phyloP scores from a whole-genome alignment of 2,797 vertebrate genomes.

The Phoxinus dragarum region DNA sequence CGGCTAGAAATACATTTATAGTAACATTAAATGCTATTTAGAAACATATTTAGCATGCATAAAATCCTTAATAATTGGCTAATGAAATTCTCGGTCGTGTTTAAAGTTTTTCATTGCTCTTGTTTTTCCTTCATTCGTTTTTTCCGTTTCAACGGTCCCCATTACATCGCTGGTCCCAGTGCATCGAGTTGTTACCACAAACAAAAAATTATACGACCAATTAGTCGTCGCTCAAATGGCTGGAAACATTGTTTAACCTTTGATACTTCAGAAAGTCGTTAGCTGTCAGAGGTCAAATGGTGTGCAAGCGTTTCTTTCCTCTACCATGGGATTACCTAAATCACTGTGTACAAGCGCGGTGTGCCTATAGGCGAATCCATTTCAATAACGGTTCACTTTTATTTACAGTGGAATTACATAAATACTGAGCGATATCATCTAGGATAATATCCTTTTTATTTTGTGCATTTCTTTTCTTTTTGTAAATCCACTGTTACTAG shows the following conservation, averaged over 20 bases:
- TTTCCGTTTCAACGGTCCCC: background rate
- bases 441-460: background rate
- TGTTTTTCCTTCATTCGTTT: background rate
- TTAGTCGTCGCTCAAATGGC: conserved; percentile 73
- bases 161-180: background rate
- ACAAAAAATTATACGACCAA: conserved; percentile 63
- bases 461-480: background rate
- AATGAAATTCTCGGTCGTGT: background rate
- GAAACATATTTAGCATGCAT: background rate
- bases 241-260: conserved; percentile 84
- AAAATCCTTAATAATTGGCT: background rate
- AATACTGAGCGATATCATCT: background rate
- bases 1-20: background rate
- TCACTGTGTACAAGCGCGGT: conserved; percentile 36
- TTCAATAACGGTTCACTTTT: background rate
- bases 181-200: conserved; percentile 44
- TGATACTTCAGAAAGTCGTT: conserved; percentile 79
- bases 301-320: conserved; percentile 62
- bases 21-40: background rate
- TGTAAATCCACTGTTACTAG: background rate
- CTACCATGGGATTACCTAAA: conserved; percentile 50
- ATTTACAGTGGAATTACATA: background rate
- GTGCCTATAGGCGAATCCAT: background rate
- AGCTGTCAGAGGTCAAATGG: conserved; percentile 75
- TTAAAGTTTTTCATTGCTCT: background rate